Percentiles rank a stretch among this genome's conserved stretches.
Conservation (phyloP, 2,888 invertebrate genomes). For the Iselma pallidipennis region DNA sequence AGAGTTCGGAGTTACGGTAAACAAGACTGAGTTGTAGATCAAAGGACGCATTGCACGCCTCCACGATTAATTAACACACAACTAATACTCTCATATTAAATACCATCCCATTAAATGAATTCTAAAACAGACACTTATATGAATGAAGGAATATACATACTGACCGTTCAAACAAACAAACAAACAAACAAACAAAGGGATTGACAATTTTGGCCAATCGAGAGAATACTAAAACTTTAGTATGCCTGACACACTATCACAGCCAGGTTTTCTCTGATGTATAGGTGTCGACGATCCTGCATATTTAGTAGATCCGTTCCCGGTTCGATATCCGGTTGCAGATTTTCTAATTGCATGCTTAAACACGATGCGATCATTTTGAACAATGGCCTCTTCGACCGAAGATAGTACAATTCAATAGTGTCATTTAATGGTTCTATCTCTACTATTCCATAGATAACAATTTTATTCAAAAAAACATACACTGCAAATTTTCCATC, state of each 20-base stretch:
- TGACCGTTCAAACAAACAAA: constrained; percentile 17
- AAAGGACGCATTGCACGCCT: constrained; percentile 44
- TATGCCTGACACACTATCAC: constrained; percentile 43
- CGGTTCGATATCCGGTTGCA: constrained; percentile 36
- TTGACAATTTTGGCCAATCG: constrained; percentile 21
- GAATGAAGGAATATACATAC: constrained; percentile 9
- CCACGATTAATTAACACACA: constrained; percentile 46
- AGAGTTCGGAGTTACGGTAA: constrained; percentile 34
- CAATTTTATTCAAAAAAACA: neutral
- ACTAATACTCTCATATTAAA: constrained; percentile 40
- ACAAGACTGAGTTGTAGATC: constrained; percentile 44
- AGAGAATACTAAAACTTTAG: constrained; percentile 21
- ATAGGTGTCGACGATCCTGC: constrained; percentile 52
- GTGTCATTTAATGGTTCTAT: neutral
- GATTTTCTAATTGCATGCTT: constrained; percentile 40
- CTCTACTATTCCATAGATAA: neutral
- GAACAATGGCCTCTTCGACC: constrained; percentile 14
- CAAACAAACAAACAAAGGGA: constrained; percentile 10
- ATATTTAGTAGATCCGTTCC: constrained; percentile 48
- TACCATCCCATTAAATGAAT: constrained; percentile 39
- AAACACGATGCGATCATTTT: constrained; percentile 27
- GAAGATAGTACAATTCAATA: neutral
- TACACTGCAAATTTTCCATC: too few species aligned
- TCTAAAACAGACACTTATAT: constrained; percentile 39
- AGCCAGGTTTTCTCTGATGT: constrained; percentile 48